A percentile compares a stretch with the other conserved stretches of the same genome.
phyloP scores from a whole-genome alignment of 2,113 vertebrate species.

The Acanthochromis polyacanthus region DNA sequence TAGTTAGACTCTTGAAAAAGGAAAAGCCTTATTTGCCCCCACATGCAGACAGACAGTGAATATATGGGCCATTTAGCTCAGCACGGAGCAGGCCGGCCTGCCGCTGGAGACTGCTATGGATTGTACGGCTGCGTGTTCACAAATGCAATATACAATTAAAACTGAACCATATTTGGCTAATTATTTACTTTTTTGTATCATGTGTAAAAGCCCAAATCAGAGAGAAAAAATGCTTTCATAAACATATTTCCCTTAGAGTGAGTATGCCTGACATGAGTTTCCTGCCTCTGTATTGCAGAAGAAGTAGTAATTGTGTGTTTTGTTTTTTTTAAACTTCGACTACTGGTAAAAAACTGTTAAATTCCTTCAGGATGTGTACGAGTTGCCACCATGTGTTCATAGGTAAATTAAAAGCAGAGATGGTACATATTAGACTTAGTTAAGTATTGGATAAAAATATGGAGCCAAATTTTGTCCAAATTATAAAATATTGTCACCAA shows the following conservation, averaged over 20 bases:
- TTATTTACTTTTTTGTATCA: too few relatives aligned
- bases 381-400: not conserved
- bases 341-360: too few relatives aligned
- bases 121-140: not conserved
- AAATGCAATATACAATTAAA: not conserved
- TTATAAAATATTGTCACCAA: too few relatives aligned
- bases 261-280: not conserved
- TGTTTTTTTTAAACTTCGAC: not conserved
- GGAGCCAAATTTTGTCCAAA: too few relatives aligned
- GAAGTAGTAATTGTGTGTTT: too few relatives aligned
- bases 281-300: too few relatives aligned
- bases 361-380: not conserved
- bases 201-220: not conserved
- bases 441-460: too few relatives aligned
- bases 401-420: too few relatives aligned
- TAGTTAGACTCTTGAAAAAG: slow-evolving; percentile 72
- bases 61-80: slow-evolving; percentile 64
- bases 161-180: not conserved
- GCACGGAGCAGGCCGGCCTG: slow-evolving; percentile 29
- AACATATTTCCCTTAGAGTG: not conserved
- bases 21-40: slow-evolving; percentile 78
- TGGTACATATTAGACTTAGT: too few relatives aligned
- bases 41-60: slow-evolving; percentile 63
- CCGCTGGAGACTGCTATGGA: slow-evolving; percentile 32
- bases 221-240: not conserved